A percentile compares a stretch with the other conserved stretches of the same genome.
Conservation (phyloP, 30 jellyfish, hydroid and myxozoan genomes). For the Sanderia malayensis region DNA sequence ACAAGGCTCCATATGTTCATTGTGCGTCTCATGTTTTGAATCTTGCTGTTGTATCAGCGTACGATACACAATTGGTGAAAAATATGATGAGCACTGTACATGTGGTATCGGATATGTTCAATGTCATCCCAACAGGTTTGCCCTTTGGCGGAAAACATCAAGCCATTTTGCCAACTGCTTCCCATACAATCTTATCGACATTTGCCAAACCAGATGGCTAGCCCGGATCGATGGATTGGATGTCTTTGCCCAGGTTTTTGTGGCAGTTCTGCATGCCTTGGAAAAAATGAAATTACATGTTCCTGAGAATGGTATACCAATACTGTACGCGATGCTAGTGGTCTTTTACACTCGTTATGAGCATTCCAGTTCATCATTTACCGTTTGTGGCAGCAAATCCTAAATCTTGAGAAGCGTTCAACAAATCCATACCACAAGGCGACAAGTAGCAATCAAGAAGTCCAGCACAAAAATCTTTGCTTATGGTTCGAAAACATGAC, state of each 20-base stretch:
- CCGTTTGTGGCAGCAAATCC: too few species aligned
- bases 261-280: too few species aligned
- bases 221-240: constrained; percentile 1
- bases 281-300: too few species aligned
- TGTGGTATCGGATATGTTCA: not conserved
- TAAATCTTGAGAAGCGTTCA: constrained; percentile 2
- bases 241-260: too few species aligned
- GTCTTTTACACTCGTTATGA: too few species aligned
- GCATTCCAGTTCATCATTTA: too few species aligned
- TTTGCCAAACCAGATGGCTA: constrained; percentile 9
- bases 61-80: not conserved
- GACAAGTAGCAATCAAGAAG: constrained; percentile 1
- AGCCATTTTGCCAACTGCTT: constrained; percentile 8
- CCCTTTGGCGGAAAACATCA: not conserved
- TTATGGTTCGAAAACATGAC: constrained; percentile 3
- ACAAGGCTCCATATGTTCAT: too few species aligned
- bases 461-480: constrained; percentile 5
- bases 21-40: not conserved
- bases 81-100: not conserved
- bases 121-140: not conserved
- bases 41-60: not conserved
- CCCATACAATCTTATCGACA: not conserved
- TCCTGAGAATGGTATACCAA: too few species aligned
- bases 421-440: constrained; percentile 11
- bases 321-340: too few species aligned